A percentile compares a stretch with the other conserved stretches of the same genome.
phyloP scores from a whole-genome alignment of 2,888 invertebrate species.

The Petrophora chlorosata region DNA sequence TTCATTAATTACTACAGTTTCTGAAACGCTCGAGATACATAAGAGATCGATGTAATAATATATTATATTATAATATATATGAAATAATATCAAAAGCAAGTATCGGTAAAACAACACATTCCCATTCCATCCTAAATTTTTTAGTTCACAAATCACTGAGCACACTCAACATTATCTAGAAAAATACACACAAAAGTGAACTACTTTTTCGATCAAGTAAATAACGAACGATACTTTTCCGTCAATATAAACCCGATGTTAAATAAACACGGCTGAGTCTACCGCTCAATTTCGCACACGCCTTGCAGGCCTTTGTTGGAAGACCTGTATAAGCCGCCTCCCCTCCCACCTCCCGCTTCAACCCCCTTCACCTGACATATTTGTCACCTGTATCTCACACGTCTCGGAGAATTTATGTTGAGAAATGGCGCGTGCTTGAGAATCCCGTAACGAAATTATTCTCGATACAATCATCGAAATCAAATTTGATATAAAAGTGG shows the following conservation, averaged over 20 bases:
- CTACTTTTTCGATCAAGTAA: constrained; percentile 9
- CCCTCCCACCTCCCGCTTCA: constrained; percentile 10
- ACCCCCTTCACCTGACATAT: constrained; percentile 21
- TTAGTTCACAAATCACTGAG: constrained; percentile 1
- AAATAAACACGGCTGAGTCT: constrained; percentile 23
- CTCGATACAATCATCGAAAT: no score
- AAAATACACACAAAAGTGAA: constrained; percentile 11
- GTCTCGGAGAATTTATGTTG: constrained; percentile 38
- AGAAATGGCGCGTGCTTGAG: constrained; percentile 39
- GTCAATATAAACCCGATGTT: constrained; percentile 26
- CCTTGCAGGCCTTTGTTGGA: constrained; percentile 27
- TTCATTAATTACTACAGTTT: no score
- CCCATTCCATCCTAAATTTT: background rate
- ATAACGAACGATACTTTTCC: constrained; percentile 17
- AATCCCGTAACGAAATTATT: constrained; percentile 2
- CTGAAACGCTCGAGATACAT: no score
- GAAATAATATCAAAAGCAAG: no score
- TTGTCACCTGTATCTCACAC: constrained; percentile 43
- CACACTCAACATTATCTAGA: constrained; percentile 1
- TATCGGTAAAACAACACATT: no score
- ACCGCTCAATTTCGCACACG: constrained; percentile 29
- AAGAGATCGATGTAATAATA: no score
- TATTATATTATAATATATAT: no score
- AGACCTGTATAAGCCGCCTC: constrained; percentile 15
- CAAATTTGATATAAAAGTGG: no score